Conservation (phyloP, 2,888 invertebrate species). For the Pilophorus perplexus region DNA sequence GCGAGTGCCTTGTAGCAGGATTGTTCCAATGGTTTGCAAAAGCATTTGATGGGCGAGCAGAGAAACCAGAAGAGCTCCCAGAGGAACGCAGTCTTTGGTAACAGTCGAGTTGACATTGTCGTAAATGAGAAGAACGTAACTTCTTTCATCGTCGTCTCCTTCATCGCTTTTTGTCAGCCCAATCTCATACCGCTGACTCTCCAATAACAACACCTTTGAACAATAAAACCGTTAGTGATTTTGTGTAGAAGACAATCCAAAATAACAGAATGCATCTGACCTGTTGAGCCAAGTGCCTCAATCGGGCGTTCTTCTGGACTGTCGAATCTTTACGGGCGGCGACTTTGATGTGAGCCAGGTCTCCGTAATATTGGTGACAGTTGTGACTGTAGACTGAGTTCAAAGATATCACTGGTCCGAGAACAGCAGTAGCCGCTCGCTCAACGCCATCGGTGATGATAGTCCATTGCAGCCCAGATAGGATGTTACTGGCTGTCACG, state of each 20-base stretch:
- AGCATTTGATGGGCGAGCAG: slow-evolving; percentile 89
- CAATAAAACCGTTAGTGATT: no score
- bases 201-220: slow-evolving; percentile 62
- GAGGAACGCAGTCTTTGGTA: slow-evolving; percentile 72
- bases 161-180: slow-evolving; percentile 50
- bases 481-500: slow-evolving; percentile 75
- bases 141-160: slow-evolving; percentile 51
- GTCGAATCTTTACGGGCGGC: slow-evolving; percentile 87
- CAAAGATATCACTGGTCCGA: slow-evolving; percentile 81
- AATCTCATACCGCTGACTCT: slow-evolving; percentile 57
- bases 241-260: no score
- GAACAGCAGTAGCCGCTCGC: slow-evolving; percentile 79
- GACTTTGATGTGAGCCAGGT: slow-evolving; percentile 87
- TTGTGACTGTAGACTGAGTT: slow-evolving; percentile 86
- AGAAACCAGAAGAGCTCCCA: slow-evolving; percentile 82
- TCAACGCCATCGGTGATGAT: slow-evolving; percentile 78
- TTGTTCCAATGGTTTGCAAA: slow-evolving; percentile 83
- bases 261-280: slow-evolving; percentile 56
- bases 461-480: slow-evolving; percentile 83
- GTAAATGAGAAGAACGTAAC: slow-evolving; percentile 52
- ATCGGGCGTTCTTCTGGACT: slow-evolving; percentile 75
- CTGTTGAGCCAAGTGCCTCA: slow-evolving; percentile 87
- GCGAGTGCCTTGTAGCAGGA: slow-evolving; percentile 72
- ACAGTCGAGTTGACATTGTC: slow-evolving; percentile 46
- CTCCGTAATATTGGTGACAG: slow-evolving; percentile 93